phyloP scores from a whole-genome alignment of 2,888 invertebrate species.

The Odontothrips loti region DNA sequence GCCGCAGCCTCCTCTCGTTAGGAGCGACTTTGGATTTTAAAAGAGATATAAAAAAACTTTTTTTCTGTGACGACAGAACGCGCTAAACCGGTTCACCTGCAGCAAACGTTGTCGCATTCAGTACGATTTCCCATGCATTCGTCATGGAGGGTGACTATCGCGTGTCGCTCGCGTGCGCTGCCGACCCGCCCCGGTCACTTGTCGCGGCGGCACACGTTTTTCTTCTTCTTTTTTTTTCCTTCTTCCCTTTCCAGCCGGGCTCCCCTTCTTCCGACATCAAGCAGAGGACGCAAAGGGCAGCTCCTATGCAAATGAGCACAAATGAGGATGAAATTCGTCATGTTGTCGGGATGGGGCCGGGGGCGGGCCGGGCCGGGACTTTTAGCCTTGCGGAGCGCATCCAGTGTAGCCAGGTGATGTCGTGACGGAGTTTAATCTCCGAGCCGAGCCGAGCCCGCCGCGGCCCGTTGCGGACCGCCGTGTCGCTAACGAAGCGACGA shows the following conservation, averaged over 20 bases:
- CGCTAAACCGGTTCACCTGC: no score
- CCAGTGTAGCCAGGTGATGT: conserved; percentile 7
- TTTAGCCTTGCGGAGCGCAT: no score
- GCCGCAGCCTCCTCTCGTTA: not conserved
- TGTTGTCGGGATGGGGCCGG: not conserved
- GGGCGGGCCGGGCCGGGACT: not conserved
- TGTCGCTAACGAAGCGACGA: not conserved
- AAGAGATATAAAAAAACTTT: no score
- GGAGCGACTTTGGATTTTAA: no score
- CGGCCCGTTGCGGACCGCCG: not conserved
- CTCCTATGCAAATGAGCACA: not conserved
- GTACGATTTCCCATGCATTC: no score
- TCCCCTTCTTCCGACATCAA: not conserved
- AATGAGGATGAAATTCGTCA: not conserved
- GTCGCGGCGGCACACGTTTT: not conserved
- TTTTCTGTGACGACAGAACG: no score
- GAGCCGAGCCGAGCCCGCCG: not conserved
- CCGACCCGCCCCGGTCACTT: not conserved
- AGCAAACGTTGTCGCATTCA: no score
- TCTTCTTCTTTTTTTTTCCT: not conserved
- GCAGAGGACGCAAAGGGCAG: not conserved
- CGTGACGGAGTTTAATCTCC: not conserved
- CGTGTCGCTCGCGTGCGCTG: no score
- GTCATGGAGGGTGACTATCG: no score
- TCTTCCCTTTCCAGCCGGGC: not conserved